Evolutionary conservation across 2,113 vertebrate species (phyloP), one percentile per base, ranked within the genome.

Genomic region (Megaceryle torquata): DNA sequence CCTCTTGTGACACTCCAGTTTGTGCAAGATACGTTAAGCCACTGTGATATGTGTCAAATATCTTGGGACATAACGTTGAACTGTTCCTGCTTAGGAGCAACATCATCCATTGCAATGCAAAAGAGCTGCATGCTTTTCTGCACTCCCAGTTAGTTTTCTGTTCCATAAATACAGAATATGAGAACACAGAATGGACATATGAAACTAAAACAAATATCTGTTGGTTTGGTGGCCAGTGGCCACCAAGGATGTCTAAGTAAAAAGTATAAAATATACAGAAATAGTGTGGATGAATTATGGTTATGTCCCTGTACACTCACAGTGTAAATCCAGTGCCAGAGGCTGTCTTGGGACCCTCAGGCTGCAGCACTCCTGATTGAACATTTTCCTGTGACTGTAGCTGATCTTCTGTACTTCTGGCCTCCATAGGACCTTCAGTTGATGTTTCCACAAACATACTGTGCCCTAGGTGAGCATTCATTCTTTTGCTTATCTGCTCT

Each of bases 21-120:
- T 86, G 68, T 90, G 92, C 43, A 94, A 97, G 68, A 86, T 3
- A 21, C 43, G 76, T 97, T 97, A 94, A 86, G 13, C 96, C 95
- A 81, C 86, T 1, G 0, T 8, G 72, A 46, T 59, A 5, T 78
- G 60, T 86, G 71, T 86, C 82, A 88, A 83, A 77, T 31, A 7
- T 50, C 76, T 94, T 86, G 79, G 76, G 60, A 70, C 72, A 33
- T 4, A 63, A 54, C 1, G 1, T 20, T 59, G 80, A 81, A 61
- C 76, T 25, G 37, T 12, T 57, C n/a, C 75, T 82, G n/a, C 35
- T 64, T 10, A 44, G 67, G 14, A 80, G 25, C 29, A 74, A 35
- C 12, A 13, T 6, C 24, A 65, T 24, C 33, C 51, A 26, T 29
- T 81, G 64, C 63, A 77, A 18, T 37, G 19, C 1, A 9, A 39